Base-by-base conservation (phyloP, 2,888 invertebrate genomes). In the Pollenia labialis region DNA sequence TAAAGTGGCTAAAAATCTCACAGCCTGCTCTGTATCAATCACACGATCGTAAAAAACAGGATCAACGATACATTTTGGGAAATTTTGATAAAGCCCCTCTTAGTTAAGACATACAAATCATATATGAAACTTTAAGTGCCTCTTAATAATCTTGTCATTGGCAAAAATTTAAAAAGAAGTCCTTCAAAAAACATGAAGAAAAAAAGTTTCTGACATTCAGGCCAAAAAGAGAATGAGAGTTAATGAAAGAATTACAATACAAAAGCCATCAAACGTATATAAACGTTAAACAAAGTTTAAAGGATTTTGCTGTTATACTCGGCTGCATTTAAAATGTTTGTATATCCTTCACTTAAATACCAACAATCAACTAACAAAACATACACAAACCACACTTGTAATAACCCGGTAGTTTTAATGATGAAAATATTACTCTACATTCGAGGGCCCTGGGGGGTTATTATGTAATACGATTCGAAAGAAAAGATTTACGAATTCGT, bases 191-290 rank as follows among this genome's bases (percentile, higher is more conserved):
- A 46, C 12, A 23, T 54, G 32, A 32, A 32, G 6, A 32, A 32
- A 6, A 60, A n/a, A 14, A 74, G 58, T 44, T 64, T 68, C 77
- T 64, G 77, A 64, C 50, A 66, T 56, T 77, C 48, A 42, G 71
- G 71, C 42, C 23, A 42, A 44, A 23, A 58, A 56, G 48, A 50
- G 64, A 42, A 52, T 9, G 2, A 72, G 50, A 79, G 64, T 77
- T 84, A 77, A 79, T 72, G 58, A 79, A 77, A 50, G 72, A 66
- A 72, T 58, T 64, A 46, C 56, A 56, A 50, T 50, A 74, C 58
- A 60, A 79, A 72, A 64, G 52, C 71, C 71, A 72, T 40, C 14
- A 72, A 66, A 40, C 50, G 62, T 60, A 75, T 16, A 72, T 18
- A 64, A 69, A 44, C 42, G 56, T 66, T 16, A 48, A 69, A 74